Conservation (phyloP, 2,113 vertebrate genomes). For the Cervus canadensis region DNA sequence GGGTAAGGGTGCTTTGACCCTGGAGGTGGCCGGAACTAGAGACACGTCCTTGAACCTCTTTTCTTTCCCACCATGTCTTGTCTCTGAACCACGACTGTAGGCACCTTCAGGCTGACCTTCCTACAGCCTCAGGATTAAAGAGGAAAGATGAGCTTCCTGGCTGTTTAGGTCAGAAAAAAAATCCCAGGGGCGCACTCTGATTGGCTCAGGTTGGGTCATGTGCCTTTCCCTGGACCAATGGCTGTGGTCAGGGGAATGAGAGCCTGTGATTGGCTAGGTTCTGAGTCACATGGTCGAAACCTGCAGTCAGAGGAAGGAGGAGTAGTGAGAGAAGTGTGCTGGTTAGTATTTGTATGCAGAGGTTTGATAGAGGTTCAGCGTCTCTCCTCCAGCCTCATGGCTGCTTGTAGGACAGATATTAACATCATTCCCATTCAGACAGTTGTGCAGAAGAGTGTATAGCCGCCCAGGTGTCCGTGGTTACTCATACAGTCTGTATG, state of each 20-base stretch:
- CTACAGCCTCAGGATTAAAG: neutral
- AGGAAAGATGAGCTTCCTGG: neutral
- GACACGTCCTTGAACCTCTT: neutral
- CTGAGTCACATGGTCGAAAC: neutral
- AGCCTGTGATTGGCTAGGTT: neutral
- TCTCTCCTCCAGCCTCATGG: neutral
- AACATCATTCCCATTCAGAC: accelerated
- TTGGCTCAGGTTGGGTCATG: neutral
- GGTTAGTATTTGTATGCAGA: neutral
- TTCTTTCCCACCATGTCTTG: neutral
- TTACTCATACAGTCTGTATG: neutral
- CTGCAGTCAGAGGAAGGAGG: neutral
- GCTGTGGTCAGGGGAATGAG: neutral
- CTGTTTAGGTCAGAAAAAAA: neutral
- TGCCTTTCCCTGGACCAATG: neutral
- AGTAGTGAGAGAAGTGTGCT: neutral
- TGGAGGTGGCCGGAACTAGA: neutral
- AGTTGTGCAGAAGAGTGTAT: neutral
- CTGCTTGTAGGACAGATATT: neutral
- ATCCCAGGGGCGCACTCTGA: neutral
- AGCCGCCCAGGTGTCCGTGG: accelerated
- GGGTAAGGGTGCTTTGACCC: neutral
- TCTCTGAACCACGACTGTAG: neutral
- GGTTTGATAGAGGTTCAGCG: neutral
- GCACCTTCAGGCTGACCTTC: neutral